A percentile compares a stretch with the other conserved stretches of the same genome.
Conservation (phyloP, 37 sponge, comb jelly and placozoan species). For the Cliona cf. orientalis region DNA sequence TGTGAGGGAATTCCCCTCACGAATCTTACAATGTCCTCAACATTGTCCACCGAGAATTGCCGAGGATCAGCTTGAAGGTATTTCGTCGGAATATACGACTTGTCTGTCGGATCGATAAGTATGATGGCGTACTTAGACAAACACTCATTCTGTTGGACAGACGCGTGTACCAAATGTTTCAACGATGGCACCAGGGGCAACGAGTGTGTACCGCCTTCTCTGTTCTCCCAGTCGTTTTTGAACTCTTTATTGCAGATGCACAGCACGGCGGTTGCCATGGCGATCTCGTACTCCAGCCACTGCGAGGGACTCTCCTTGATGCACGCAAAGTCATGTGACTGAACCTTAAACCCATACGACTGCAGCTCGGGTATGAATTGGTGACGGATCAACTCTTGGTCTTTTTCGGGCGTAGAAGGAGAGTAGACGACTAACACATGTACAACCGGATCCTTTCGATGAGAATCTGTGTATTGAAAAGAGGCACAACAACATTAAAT, state of each 20-base stretch:
- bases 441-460: no score
- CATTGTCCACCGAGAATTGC: slow-evolving; percentile 17
- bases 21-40: slow-evolving; percentile 27
- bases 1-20: slow-evolving; percentile 22
- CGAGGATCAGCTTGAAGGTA: slow-evolving; percentile 22
- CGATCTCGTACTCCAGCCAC: slow-evolving; percentile 36
- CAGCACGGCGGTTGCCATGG: slow-evolving; percentile 8
- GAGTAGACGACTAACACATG: slow-evolving; percentile 36
- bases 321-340: slow-evolving; percentile 12
- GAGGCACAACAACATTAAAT: no score
- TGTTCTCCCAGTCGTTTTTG: slow-evolving; percentile 21
- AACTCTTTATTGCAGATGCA: slow-evolving; percentile 51
- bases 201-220: background rate
- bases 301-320: background rate
- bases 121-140: slow-evolving; percentile 2
- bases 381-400: slow-evolving; percentile 23
- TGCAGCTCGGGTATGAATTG: background rate
- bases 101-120: background rate
- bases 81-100: background rate
- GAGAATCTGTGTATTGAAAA: no score
- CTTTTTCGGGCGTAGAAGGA: background rate
- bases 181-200: background rate
- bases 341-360: background rate
- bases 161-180: background rate
- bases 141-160: background rate